Evolutionary conservation across 2,113 vertebrate species (phyloP).

Genomic region (Crotalus horridus): DNA sequence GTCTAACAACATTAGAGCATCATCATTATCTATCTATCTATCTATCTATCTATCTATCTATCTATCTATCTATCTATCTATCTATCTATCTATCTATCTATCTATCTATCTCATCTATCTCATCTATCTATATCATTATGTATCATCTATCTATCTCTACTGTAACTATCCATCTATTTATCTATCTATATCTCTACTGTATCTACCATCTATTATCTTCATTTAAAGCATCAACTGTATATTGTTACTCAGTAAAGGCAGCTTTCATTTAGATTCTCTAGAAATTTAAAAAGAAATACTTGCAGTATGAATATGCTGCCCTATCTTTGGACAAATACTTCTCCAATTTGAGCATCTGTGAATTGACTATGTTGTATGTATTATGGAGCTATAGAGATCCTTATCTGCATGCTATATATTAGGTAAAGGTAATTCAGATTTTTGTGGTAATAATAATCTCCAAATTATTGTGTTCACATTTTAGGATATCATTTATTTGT

Average conservation of each 20-base stretch:
- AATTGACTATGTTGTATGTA: not conserved
- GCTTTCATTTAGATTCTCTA: not conserved
- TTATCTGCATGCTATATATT: not conserved
- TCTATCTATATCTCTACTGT: not conserved
- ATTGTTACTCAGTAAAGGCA: not conserved
- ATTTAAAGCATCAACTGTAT: not conserved
- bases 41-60: no score
- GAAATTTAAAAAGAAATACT: not conserved
- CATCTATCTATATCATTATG: no score
- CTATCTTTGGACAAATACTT: not conserved
- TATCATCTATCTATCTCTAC: not conserved
- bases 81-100: no score
- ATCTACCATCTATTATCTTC: not conserved
- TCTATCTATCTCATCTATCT: no score
- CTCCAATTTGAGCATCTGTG: not conserved
- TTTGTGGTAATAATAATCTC: not conserved
- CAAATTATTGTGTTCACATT: not conserved
- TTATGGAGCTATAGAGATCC: not conserved
- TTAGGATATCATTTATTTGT: not conserved
- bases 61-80: no score
- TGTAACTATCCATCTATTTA: no score
- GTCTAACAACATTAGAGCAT: not conserved
- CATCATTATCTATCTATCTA: no score
- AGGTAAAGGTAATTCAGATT: not conserved
- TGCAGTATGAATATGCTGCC: not conserved